Percentiles rank a stretch among this genome's conserved stretches.
Conservation (phyloP, 2,113 vertebrate species). For the Aythya baeri region DNA sequence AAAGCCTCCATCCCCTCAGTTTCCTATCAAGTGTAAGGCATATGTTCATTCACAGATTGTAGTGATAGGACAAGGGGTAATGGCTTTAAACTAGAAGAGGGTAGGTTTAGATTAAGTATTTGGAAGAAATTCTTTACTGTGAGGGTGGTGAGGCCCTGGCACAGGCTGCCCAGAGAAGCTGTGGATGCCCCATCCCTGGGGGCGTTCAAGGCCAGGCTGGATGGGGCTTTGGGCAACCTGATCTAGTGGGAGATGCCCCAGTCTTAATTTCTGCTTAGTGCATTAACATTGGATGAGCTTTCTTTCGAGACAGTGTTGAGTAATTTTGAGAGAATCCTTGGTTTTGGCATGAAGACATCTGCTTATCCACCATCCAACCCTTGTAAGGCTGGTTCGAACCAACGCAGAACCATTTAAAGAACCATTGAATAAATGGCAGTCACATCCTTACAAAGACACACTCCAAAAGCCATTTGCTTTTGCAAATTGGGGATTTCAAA, state of each 20-base stretch:
- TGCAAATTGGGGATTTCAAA: background rate
- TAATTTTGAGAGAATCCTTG: background rate
- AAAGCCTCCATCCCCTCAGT: background rate
- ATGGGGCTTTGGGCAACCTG: background rate
- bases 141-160: background rate
- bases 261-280: background rate
- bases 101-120: background rate
- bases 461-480: background rate
- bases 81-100: background rate
- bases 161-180: background rate
- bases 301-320: background rate
- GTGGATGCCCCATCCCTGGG: background rate
- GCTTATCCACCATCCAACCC: background rate
- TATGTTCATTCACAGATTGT: background rate
- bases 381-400: background rate
- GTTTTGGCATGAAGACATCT: background rate
- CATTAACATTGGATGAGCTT: background rate
- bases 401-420: background rate
- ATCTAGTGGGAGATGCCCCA: background rate
- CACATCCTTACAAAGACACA: background rate
- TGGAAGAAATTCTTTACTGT: background rate
- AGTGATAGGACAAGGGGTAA: background rate
- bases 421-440: background rate
- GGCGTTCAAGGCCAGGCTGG: background rate
- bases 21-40: background rate